Base-by-base conservation (phyloP, 23 tunicate species). In the Diplosoma virens region DNA sequence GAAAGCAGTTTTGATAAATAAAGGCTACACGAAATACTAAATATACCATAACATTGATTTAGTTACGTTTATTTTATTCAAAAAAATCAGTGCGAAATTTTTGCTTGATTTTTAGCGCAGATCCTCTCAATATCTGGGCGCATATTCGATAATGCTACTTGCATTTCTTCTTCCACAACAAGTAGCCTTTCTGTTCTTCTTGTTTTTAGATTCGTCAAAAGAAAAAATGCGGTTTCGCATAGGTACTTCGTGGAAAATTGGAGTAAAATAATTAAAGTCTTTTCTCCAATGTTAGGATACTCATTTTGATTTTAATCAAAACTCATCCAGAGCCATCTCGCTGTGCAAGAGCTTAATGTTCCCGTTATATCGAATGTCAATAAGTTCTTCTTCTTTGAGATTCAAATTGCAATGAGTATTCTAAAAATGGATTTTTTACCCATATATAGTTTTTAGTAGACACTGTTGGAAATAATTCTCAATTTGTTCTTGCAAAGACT, bases 211-310 rank as follows among this genome's bases (percentile, higher is more conserved):
- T 58, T 58, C 7, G 65, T 58, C 21, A 58, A 58, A 58, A 58
- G 21, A 22, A 22, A 58, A n/a, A n/a, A 58, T 9, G 25, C 65
- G 25, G 65, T 58, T 22, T 58, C 65, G 65, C 65, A 58, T 58
- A 58, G 20, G n/a, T 58, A 58, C 65, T 6, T n/a, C n/a, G 65
- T 58, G 65, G 65, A 58, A 58, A 58, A 58, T 58, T 58, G 65
- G n/a, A 58, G 65, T 58, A 58, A 58, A 58, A 58, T 22, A 20
- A 58, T 22, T n/a, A 58, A 20, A 5, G 65, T 22, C 65, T 58
- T 58, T 58, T 58, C 65, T 58, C 65, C 65, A 58, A 58, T 22
- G 65, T 22, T n/a, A 58, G 65, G 65, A n/a, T 58, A 58, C n/a
- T 58, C 65, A 58, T 58, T 58, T 58, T 58, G 23, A 58, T 11